Conservation (phyloP, 2,113 vertebrate species). For the Gopherus evgoodei region DNA sequence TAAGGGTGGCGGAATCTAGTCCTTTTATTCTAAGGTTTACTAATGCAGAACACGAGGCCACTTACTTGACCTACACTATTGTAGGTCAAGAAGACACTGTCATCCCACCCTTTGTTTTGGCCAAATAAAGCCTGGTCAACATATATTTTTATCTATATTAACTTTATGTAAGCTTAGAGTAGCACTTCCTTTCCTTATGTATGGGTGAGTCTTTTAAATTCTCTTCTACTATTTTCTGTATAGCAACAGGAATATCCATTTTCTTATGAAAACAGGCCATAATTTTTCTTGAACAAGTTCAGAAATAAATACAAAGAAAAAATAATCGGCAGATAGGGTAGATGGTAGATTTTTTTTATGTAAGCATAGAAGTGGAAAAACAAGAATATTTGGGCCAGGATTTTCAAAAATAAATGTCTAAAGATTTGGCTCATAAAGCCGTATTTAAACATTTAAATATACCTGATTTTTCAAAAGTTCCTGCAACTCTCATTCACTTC, state of each 20-base stretch:
- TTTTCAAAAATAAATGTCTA: neutral
- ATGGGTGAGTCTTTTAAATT: neutral
- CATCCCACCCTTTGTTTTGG: neutral
- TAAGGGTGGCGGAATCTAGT: neutral
- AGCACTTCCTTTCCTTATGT: neutral
- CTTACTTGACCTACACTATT: neutral
- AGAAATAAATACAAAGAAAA: neutral
- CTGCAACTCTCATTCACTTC: neutral
- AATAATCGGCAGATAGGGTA: neutral
- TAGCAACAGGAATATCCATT: neutral
- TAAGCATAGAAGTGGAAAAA: neutral
- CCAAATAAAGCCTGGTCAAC: neutral
- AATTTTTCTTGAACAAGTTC: neutral
- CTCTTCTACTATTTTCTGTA: neutral
- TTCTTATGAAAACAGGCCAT: neutral
- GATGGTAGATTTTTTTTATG: neutral
- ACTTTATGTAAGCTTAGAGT: neutral
- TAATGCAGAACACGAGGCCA: neutral
- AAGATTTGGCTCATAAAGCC: neutral
- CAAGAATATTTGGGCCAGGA: neutral
- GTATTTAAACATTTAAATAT: neutral
- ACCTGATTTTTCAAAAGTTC: neutral
- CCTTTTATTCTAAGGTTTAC: neutral
- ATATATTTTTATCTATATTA: neutral
- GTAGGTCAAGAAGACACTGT: neutral